Evolutionary conservation across 2,888 invertebrate species (phyloP).

Genomic region (Aspidapion aeneum): DNA sequence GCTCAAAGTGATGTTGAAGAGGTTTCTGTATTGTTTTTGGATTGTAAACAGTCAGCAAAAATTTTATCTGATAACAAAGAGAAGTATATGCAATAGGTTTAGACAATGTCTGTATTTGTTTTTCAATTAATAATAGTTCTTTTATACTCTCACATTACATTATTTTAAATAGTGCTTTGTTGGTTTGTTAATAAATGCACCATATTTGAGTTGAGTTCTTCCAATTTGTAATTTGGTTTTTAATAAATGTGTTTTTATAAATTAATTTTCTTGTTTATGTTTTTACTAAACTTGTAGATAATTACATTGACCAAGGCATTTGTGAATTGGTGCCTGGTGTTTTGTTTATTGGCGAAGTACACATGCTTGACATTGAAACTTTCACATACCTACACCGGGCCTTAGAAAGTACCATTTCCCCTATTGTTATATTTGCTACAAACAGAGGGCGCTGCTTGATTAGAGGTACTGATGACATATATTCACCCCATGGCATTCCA

Average conservation of each 20-base stretch:
- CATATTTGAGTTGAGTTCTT: no score
- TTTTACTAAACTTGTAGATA: constrained; percentile 74
- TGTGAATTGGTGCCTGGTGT: constrained; percentile 98
- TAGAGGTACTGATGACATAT: constrained; percentile 79
- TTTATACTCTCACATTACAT: no score
- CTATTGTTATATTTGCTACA: constrained; percentile 98
- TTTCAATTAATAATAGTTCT: no score
- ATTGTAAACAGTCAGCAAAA: constrained; percentile 94
- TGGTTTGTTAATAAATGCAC: no score
- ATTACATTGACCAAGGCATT: constrained; percentile 98
- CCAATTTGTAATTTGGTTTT: no score
- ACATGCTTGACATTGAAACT: constrained; percentile 99
- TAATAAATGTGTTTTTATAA: no score
- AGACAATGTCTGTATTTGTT: background rate
- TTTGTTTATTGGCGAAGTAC: constrained; percentile 96
- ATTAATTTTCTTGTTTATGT: background rate
- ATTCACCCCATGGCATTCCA: constrained; percentile 95
- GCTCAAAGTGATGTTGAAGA: constrained; percentile 80
- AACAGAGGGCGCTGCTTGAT: constrained; percentile 93
- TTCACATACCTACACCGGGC: constrained; percentile 98
- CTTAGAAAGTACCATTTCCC: constrained; percentile 93
- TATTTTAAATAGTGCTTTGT: no score
- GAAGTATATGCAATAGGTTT: constrained; percentile 80
- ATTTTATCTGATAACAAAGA: constrained; percentile 86
- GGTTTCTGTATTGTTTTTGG: constrained; percentile 83